Percentiles rank a stretch among this genome's conserved stretches.
phyloP scores from a whole-genome alignment of 2,888 invertebrate species.

The Sphaerophoria rueppellii region DNA sequence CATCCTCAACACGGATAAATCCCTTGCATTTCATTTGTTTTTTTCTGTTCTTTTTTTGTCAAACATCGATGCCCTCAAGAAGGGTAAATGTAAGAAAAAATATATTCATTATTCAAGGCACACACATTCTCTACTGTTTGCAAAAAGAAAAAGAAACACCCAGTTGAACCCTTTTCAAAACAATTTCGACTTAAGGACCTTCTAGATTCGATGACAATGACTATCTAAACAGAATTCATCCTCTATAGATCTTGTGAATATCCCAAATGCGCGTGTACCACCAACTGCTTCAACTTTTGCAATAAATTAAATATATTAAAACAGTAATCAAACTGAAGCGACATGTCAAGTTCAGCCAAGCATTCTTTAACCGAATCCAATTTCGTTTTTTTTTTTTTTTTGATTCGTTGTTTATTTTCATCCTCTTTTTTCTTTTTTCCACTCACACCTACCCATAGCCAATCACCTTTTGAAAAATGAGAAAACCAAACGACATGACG shows the following conservation, averaged over 20 bases:
- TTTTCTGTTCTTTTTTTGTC: neutral
- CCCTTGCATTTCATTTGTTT: too few species aligned
- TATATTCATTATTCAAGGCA: slow-evolving; percentile 15
- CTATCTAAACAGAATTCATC: neutral
- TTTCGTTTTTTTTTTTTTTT: slow-evolving; percentile 1
- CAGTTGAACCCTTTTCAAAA: slow-evolving; percentile 1
- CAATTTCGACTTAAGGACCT: neutral
- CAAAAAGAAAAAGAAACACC: neutral
- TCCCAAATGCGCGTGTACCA: neutral
- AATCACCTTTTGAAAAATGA: neutral
- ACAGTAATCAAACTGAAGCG: slow-evolving; percentile 18
- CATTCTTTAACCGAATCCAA: neutral
- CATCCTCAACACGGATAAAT: neutral
- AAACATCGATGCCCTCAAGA: neutral
- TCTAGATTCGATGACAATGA: neutral
- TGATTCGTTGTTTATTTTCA: neutral
- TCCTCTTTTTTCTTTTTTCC: neutral
- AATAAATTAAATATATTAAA: slow-evolving; percentile 12
- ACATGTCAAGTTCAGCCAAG: slow-evolving; percentile 12
- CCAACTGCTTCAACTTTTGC: slow-evolving; percentile 1
- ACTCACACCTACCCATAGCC: neutral
- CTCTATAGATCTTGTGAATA: neutral
- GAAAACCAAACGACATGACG: slow-evolving; percentile 9
- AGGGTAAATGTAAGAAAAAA: neutral
- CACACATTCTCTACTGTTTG: neutral